A percentile compares a stretch with the other conserved stretches of the same genome.
Evolutionary conservation across 2,797 vertebrate species (phyloP).

Genomic region (Bradypodion ventrale): DNA sequence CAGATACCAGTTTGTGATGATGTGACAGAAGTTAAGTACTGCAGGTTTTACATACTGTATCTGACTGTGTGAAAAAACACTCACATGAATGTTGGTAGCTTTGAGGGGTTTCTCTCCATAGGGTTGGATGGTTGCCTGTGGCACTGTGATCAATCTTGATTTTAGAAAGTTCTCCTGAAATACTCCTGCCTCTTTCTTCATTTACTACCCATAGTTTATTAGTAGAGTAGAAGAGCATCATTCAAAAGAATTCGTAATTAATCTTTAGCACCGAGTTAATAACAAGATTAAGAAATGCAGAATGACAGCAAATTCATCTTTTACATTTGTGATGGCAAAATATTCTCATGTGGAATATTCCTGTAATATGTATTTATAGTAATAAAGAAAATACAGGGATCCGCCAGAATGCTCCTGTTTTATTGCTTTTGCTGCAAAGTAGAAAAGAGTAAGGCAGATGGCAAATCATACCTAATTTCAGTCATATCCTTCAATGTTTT

Average conservation of each 20-base stretch:
- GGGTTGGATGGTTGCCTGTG: too few species aligned
- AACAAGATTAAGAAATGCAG: not conserved
- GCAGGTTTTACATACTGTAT: too few species aligned
- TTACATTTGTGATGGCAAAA: not conserved
- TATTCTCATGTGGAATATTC: not conserved
- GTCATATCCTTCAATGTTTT: not conserved
- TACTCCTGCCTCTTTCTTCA: not conserved
- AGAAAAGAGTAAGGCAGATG: not conserved
- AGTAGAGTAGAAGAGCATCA: not conserved
- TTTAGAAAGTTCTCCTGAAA: not conserved
- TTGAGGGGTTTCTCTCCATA: too few species aligned
- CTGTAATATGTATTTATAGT: not conserved
- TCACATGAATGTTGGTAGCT: too few species aligned
- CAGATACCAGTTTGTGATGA: too few species aligned
- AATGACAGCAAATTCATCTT: not conserved
- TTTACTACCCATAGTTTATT: not conserved
- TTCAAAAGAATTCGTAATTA: not conserved
- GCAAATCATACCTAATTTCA: not conserved
- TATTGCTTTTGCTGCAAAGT: not conserved
- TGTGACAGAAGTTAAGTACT: too few species aligned
- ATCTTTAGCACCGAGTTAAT: not conserved
- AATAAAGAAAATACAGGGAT: not conserved
- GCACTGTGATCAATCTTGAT: too few species aligned
- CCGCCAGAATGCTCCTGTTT: not conserved
- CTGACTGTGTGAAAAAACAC: too few species aligned